Percentiles rank a stretch among this genome's conserved stretches.
Evolutionary conservation across 2,113 vertebrate species (phyloP).

Genomic region (Romanogobio albipinnatus): DNA sequence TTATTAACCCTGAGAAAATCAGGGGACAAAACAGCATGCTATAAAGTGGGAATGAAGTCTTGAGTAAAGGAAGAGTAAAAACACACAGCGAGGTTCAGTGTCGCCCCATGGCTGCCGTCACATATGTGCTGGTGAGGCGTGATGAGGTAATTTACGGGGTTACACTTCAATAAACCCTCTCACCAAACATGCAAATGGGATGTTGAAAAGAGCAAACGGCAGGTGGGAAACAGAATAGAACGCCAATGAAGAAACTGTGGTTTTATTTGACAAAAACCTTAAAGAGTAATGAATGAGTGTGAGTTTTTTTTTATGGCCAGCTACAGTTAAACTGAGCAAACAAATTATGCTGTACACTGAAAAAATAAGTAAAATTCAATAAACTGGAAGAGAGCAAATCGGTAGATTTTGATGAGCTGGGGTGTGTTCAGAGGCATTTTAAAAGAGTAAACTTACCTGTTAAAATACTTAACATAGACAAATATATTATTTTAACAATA

Average conservation of each 20-base stretch:
- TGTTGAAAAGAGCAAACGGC: neutral
- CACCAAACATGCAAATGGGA: constrained; percentile 32
- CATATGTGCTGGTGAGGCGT: neutral
- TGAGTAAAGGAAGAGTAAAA: constrained; percentile 17
- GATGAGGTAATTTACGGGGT: constrained; percentile 17
- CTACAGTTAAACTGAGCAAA: neutral
- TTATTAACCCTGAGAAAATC: constrained; percentile 24
- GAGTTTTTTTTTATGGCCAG: neutral
- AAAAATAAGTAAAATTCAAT: neutral
- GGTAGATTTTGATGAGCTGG: neutral
- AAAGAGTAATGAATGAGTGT: neutral
- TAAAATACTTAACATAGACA: no score
- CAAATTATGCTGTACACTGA: neutral
- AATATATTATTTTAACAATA: no score
- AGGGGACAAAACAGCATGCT: constrained; percentile 23
- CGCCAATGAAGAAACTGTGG: neutral
- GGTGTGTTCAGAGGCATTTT: neutral
- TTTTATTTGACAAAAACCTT: neutral
- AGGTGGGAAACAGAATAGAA: neutral
- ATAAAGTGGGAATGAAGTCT: neutral
- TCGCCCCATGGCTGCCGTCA: neutral
- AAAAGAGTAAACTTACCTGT: no score
- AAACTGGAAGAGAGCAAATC: neutral
- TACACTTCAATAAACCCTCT: constrained; percentile 36
- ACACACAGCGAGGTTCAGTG: neutral